Percentiles rank a stretch among this genome's conserved stretches.
Evolutionary conservation across 2,888 invertebrate genomes (phyloP).

Genomic region (Drosophila mimetica): DNA sequence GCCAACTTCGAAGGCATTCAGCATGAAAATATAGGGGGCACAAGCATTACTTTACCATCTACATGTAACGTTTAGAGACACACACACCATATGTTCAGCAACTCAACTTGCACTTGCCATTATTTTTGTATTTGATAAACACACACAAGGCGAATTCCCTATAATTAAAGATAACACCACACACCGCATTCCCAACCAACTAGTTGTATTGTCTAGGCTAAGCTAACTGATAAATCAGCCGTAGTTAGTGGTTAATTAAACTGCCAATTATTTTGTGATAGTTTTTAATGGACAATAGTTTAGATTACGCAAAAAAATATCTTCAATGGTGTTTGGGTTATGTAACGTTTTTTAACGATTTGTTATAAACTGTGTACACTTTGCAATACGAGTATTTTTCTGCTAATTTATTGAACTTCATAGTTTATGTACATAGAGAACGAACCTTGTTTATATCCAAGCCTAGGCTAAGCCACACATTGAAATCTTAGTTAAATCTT

Average conservation of each 20-base stretch:
- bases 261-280: conserved; percentile 82
- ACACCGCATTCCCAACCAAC: conserved; percentile 18
- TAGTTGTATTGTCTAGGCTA: conserved; percentile 24
- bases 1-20: conserved; percentile 36
- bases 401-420: conserved; percentile 74
- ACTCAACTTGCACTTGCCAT: conserved; percentile 75
- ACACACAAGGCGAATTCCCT: conserved; percentile 23
- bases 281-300: conserved; percentile 66
- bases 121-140: conserved; percentile 57
- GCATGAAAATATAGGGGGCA: conserved; percentile 3
- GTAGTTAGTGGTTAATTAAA: conserved; percentile 65
- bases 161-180: conserved; percentile 28
- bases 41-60: conserved; percentile 37
- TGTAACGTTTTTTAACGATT: conserved; percentile 51
- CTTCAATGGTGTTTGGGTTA: conserved; percentile 73
- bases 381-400: conserved; percentile 69
- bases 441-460: conserved; percentile 56
- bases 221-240: conserved; percentile 41
- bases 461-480: conserved; percentile 50
- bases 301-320: conserved; percentile 43
- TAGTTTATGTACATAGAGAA: conserved; percentile 67
- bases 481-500: conserved; percentile 73
- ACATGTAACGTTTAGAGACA: conserved; percentile 8
- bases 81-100: conserved; percentile 26
- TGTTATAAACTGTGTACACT: conserved; percentile 61